Evolutionary conservation across 2,797 vertebrate genomes (phyloP).

Genomic region (Ambastaia sidthimunki): DNA sequence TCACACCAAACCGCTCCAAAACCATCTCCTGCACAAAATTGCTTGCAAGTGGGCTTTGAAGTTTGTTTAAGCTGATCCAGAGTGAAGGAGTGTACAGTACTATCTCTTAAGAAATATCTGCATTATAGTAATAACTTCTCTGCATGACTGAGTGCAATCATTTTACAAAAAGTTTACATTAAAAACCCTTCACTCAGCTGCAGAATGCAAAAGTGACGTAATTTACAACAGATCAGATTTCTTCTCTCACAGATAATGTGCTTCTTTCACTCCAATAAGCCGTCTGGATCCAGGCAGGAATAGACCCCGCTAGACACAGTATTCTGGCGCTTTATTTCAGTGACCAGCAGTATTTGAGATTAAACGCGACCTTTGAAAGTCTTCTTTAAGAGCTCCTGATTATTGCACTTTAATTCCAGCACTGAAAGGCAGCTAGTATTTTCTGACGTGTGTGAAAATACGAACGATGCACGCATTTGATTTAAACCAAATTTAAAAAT

Average conservation of each 20-base stretch:
- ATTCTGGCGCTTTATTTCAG: background rate
- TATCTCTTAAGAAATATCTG: background rate
- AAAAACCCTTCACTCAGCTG: conserved; percentile 27
- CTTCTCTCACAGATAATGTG: conserved; percentile 47
- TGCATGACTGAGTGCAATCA: background rate
- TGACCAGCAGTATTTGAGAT: conserved; percentile 11
- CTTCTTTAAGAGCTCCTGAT: background rate
- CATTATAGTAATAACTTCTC: background rate
- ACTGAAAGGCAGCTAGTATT: background rate
- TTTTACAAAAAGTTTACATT: conserved; percentile 7
- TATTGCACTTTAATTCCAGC: background rate
- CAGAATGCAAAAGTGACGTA: conserved; percentile 57
- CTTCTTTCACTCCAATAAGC: conserved; percentile 73
- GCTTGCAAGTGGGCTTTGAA: background rate
- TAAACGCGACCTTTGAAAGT: conserved; percentile 50
- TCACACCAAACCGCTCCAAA: background rate
- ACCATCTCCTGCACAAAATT: background rate
- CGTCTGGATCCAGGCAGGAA: conserved; percentile 72
- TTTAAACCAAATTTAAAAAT: conserved; percentile 14
- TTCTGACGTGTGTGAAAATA: background rate
- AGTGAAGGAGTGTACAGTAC: background rate
- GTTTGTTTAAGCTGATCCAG: background rate
- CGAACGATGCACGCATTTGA: background rate
- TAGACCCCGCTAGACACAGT: background rate
- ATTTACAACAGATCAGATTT: conserved; percentile 57